Evolutionary conservation across 2,113 vertebrate species (phyloP).

Genomic region (Pluvialis apricaria): DNA sequence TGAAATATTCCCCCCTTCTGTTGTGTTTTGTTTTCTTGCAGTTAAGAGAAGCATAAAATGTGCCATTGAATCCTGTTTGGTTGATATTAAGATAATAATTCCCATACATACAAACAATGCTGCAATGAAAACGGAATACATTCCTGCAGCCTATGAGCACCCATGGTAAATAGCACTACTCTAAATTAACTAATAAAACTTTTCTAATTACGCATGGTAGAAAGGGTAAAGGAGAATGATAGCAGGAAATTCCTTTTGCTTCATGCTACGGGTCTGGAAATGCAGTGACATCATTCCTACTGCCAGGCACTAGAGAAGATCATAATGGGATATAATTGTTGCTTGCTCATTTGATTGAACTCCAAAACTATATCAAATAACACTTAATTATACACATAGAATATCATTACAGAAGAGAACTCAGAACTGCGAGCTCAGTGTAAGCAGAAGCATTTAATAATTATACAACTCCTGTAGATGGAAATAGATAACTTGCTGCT

Average conservation of each 20-base stretch:
- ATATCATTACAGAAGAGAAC: conserved; percentile 64
- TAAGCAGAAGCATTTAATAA: conserved; percentile 74
- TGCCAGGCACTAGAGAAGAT: conserved; percentile 66
- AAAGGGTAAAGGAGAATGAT: conserved; percentile 69
- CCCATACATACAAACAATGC: conserved; percentile 66
- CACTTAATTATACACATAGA: conserved; percentile 76
- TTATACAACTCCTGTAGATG: conserved; percentile 69
- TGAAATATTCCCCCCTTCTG: conserved; percentile 54
- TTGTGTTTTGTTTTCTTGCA: conserved; percentile 56
- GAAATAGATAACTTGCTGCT: conserved; percentile 71
- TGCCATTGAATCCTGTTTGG: conserved; percentile 62
- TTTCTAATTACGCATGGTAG: conserved; percentile 67
- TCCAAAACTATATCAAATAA: conserved; percentile 79
- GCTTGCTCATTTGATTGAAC: conserved; percentile 78
- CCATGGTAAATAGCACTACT: conserved; percentile 60
- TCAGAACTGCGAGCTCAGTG: conserved; percentile 58
- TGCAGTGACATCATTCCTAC: conserved; percentile 57
- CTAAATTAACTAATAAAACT: conserved; percentile 74
- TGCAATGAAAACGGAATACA: conserved; percentile 64
- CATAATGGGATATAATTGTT: conserved; percentile 75
- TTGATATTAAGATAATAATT: conserved; percentile 74
- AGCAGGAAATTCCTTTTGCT: conserved; percentile 73
- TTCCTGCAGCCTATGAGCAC: conserved; percentile 58
- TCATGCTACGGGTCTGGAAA: conserved; percentile 60
- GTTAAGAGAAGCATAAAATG: conserved; percentile 64